Evolutionary conservation across 1,140 invertebrate species (phyloP), one percentile per base, ranked within the genome.

Genomic region (Hycleus cichorii): DNA sequence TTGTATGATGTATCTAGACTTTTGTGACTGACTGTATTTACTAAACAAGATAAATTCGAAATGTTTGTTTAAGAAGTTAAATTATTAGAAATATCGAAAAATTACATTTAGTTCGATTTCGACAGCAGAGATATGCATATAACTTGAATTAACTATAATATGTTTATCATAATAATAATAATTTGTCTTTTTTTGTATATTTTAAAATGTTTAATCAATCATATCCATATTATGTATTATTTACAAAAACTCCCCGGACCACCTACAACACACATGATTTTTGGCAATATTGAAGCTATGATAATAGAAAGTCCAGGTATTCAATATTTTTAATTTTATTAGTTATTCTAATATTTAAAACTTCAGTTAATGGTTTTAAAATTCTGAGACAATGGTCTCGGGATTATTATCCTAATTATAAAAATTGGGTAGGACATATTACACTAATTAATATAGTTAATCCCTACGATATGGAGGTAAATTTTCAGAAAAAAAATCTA

Each of bases 381-480:
- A 32, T 25, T 45, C n/a, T 53, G 8, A 25, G 51, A 10, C 32
- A 53, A 45, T 53, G 51, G 51, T 12, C 40, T 3, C 8, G 7
- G 6, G 51, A 53, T 6, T 53, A 53, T 12, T 53, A 53, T 11
- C 51, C 51, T 5, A 52, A 44, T 26, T 52, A 52, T 25, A 18
- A 44, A 10, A 39, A 18, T 11, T 53, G 42, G 51, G 26, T 46
- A 4, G 51, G 42, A 6, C 51, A 53, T 12, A 1, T 27, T 7
- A 12, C 42, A 12, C 42, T 44, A 39, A 32, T 38, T n/a, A 54
- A 54, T 38, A 24, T 54, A 10, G n/a, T 46, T 4, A 38, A 44
- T 38, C 51, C 52, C 5, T 39, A 55, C 11, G 52, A 55, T 47
- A 39, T 55, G 39, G 52, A 43, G 39, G 51, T 40, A 44, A 12